These are phyloP conservation scores for Chloebia gouldiae DNA, from an alignment of 2,113 vertebrate species.

Conservation along the genomic window DNA sequence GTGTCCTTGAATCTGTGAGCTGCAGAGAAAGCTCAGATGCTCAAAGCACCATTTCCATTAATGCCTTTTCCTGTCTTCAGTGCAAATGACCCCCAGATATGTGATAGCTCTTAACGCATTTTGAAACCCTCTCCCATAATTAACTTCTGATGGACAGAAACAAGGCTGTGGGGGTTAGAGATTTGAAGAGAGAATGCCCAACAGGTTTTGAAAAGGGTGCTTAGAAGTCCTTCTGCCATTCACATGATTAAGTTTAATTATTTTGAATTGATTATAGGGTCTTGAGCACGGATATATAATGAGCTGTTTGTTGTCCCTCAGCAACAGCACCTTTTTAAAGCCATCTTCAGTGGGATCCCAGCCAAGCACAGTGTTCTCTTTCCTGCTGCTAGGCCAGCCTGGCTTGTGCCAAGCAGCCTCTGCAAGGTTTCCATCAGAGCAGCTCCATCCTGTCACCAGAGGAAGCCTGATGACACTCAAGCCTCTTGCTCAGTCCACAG, in stretches of 20 bases:
- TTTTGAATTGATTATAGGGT: neutral
- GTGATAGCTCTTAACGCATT: neutral
- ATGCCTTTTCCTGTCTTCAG: neutral
- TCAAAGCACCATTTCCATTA: neutral
- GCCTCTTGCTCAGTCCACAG: neutral
- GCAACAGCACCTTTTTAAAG: neutral
- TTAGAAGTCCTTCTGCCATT: neutral
- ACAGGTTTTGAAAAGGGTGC: neutral
- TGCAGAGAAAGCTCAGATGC: neutral
- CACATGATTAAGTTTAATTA: conserved; percentile 1
- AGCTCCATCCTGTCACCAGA: neutral
- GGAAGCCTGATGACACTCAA: neutral
- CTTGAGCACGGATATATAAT: neutral
- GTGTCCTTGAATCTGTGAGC: neutral
- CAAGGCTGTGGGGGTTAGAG: neutral
- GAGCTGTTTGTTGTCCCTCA: neutral
- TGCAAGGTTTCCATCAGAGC: neutral
- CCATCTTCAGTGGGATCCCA: neutral
- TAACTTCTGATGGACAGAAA: conserved; percentile 41
- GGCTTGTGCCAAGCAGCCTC: neutral
- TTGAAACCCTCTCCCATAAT: conserved; percentile 33
- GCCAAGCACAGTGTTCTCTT: neutral
- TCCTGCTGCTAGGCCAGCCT: neutral
- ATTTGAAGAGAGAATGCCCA: neutral
- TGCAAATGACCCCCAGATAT: neutral